A percentile compares a stretch with the other conserved stretches of the same genome.
Conservation (phyloP, 2,888 invertebrate species). For the Lochmaea capreae region DNA sequence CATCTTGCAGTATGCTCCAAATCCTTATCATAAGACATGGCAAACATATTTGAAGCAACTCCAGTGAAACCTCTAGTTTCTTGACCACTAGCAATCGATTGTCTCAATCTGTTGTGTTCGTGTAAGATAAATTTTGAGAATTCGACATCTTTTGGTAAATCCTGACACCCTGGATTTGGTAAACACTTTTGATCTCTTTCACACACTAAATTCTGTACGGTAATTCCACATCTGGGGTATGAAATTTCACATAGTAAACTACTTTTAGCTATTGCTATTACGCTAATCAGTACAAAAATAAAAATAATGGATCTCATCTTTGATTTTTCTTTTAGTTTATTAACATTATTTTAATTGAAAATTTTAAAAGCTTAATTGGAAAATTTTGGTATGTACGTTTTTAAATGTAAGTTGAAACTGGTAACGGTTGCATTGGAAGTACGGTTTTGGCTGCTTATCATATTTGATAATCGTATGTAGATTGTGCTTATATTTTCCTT, state of each 20-base stretch:
- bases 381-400: neutral
- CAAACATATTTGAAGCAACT: slow-evolving; percentile 39
- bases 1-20: slow-evolving; percentile 48
- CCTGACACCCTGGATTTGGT: slow-evolving; percentile 18
- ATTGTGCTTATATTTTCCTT: neutral
- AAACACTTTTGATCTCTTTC: slow-evolving; percentile 22
- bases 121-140: slow-evolving; percentile 35
- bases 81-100: slow-evolving; percentile 35
- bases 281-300: neutral
- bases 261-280: neutral
- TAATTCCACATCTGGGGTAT: slow-evolving; percentile 33
- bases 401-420: neutral
- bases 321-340: neutral
- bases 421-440: neutral
- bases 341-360: neutral
- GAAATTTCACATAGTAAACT: slow-evolving; percentile 13
- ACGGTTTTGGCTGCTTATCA: neutral
- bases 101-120: slow-evolving; percentile 40
- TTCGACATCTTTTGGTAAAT: slow-evolving; percentile 20
- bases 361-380: neutral
- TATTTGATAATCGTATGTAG: neutral
- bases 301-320: neutral
- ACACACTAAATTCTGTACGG: slow-evolving; percentile 28
- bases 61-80: slow-evolving; percentile 38
- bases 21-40: slow-evolving; percentile 45